Evolutionary conservation across 30 jellyfish, hydroid and myxozoan species (phyloP), one percentile per base, ranked within the genome.

Genomic region (Sanderia malayensis): DNA sequence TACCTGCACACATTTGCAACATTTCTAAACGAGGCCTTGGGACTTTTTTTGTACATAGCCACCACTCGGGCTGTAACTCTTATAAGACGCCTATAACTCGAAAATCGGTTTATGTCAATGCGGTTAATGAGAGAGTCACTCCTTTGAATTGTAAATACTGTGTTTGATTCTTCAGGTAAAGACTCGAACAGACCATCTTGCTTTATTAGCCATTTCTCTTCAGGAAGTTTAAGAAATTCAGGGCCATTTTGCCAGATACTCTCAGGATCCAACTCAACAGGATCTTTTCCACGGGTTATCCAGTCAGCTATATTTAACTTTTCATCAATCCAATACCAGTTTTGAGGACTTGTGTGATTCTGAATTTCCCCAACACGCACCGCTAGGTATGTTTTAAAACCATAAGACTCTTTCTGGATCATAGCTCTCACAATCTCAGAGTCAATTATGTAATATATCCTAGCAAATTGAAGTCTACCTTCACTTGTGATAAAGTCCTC

Each of bases 181-280:
- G 15, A 6, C 8, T 41, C 15, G 15, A 15, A 8, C 8, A 15
- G 15, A 15, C 55, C 8, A 41, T 8, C 55, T 41, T 41, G 8
- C 15, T 41, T 41, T 8, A 41, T 41, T 2, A 66, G 91, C 88
- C 79, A 79, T n/a, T 28, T 10, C 4, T 66, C 80, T 69, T 70
- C 46, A 0, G 84, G 0, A 20, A 10, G 6, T 27, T 34, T 29
- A 18, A 75, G 44, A 26, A 75, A 75, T 20, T 10, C 0, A 3
- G 87, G 84, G 28, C 85, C 85, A 0, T 2, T 17, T 2, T 61
- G 83, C 87, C 84, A 59, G 18, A 0, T 55, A 18, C 67, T 34
- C 4, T 1, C 55, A 9, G 29, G 45, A 0, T 15, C 55, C 8
- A 41, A 15, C 55, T 55, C 85, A 13, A 7, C 67, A 17, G 0